Conservation (phyloP, 2,888 invertebrate species). For the Magallana nippona region DNA sequence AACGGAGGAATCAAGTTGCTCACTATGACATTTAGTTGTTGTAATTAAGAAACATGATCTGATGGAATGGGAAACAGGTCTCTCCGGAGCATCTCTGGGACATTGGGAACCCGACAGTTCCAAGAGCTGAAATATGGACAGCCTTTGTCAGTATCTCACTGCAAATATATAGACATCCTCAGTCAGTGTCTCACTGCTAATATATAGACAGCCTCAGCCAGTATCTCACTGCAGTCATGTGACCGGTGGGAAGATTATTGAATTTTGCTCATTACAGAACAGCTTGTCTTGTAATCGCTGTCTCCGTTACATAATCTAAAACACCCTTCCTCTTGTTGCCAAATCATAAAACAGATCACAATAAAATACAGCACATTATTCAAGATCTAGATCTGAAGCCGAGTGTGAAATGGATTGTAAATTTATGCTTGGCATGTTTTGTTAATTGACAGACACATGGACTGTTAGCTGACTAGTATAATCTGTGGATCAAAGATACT, state of each 20-base stretch:
- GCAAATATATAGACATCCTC: too few relatives aligned
- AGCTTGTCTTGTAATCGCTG: neutral
- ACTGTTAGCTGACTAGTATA: neutral
- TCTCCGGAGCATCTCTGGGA: neutral
- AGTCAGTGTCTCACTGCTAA: too few relatives aligned
- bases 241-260: neutral
- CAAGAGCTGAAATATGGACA: neutral
- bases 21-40: too few relatives aligned
- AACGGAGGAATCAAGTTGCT: neutral
- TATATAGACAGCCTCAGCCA: too few relatives aligned
- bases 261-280: neutral
- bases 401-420: slow-evolving; percentile 16
- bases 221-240: too few relatives aligned
- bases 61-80: neutral
- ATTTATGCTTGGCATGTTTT: neutral
- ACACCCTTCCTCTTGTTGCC: too few relatives aligned
- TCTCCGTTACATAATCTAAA: neutral
- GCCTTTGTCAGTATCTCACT: too few relatives aligned
- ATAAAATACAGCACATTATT: neutral
- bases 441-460: neutral
- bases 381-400: neutral
- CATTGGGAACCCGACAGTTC: neutral
- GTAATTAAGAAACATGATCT: too few relatives aligned
- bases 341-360: neutral
- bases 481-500: slow-evolving; percentile 6